Percentiles rank a stretch among this genome's conserved stretches.
Conservation (phyloP, 2,888 invertebrate species). For the Pocota personata region DNA sequence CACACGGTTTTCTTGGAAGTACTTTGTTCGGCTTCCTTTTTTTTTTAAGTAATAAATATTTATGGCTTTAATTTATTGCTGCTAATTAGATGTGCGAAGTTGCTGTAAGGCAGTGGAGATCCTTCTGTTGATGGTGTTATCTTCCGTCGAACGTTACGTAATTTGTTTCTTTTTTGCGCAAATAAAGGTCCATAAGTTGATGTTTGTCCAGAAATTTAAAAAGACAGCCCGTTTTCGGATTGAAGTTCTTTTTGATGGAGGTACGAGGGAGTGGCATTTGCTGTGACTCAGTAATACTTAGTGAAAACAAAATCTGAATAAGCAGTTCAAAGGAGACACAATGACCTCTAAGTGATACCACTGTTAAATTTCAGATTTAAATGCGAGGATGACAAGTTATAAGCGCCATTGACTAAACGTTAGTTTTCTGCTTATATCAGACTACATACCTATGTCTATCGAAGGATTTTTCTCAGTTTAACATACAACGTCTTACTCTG, state of each 20-base stretch:
- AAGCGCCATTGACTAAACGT: too few relatives aligned
- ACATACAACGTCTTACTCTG: too few relatives aligned
- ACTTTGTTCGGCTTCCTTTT: conserved; percentile 2
- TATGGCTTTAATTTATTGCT: conserved; percentile 18
- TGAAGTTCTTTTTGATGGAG: not conserved
- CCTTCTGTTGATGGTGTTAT: conserved; percentile 5
- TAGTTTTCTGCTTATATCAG: too few relatives aligned
- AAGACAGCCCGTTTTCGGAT: not conserved
- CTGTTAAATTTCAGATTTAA: too few relatives aligned
- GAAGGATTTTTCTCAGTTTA: too few relatives aligned
- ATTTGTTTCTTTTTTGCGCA: not conserved
- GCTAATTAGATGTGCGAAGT: conserved; percentile 39
- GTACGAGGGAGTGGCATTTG: not conserved
- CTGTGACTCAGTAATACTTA: not conserved
- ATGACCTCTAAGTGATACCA: too few relatives aligned
- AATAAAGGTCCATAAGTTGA: not conserved
- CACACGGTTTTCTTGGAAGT: conserved; percentile 41
- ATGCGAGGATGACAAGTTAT: too few relatives aligned
- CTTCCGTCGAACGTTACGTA: not conserved
- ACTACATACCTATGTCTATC: too few relatives aligned
- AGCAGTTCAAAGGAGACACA: too few relatives aligned
- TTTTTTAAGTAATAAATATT: conserved; percentile 31
- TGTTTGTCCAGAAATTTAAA: too few relatives aligned
- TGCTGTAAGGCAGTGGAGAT: not conserved
- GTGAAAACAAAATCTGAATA: too few relatives aligned